Conservation (phyloP, 2,113 vertebrate species). For the Percopsis transmontana region DNA sequence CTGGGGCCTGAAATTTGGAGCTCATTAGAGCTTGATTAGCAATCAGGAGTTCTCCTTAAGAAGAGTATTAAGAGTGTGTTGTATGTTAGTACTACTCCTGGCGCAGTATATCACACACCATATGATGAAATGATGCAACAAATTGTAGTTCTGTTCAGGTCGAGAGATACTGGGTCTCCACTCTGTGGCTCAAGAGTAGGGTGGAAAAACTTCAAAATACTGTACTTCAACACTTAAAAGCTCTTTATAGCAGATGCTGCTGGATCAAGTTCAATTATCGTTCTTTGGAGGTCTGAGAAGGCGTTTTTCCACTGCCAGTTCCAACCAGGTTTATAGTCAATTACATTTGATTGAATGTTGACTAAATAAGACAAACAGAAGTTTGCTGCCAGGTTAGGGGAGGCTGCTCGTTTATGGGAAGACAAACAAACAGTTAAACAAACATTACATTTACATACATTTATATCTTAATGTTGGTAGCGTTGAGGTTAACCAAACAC, state of each 20-base stretch:
- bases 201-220: too few relatives aligned
- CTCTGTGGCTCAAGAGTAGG: too few relatives aligned
- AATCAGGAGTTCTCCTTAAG: too few relatives aligned
- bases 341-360: not conserved
- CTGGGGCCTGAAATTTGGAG: too few relatives aligned
- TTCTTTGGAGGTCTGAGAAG: not conserved
- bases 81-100: too few relatives aligned
- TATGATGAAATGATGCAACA: too few relatives aligned
- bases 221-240: too few relatives aligned
- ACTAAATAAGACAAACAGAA: not conserved
- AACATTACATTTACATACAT: not conserved
- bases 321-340: not conserved
- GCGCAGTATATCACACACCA: too few relatives aligned
- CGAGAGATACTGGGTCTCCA: too few relatives aligned
- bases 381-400: not conserved
- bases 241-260: not conserved
- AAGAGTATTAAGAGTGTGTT: too few relatives aligned
- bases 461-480: not conserved
- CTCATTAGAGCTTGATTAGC: too few relatives aligned
- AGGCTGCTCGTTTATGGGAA: not conserved
- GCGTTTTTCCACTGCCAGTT: not conserved
- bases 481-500: not conserved
- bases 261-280: not conserved
- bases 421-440: not conserved
- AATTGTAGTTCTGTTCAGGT: too few relatives aligned